Evolutionary conservation across 2,797 vertebrate genomes (phyloP).

Genomic region (Ataeniobius toweri): DNA sequence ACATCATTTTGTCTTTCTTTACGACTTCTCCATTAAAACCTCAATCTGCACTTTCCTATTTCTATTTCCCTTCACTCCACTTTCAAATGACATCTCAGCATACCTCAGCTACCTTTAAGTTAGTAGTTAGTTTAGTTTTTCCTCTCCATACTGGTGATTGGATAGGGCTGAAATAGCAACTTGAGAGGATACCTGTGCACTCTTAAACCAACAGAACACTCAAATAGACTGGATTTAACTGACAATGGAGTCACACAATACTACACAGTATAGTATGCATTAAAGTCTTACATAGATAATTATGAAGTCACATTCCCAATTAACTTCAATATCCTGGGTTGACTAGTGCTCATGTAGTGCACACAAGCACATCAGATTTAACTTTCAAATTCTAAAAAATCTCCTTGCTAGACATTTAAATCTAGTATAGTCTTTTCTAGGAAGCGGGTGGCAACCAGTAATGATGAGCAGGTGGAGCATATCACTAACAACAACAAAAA

Average conservation of each 20-base stretch:
- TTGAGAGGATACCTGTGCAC: slow-evolving; percentile 9
- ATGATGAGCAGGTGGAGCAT: too few relatives aligned
- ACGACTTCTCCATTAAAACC: not conserved
- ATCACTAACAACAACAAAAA: too few relatives aligned
- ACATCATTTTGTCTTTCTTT: not conserved
- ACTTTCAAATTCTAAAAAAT: not conserved
- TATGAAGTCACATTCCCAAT: slow-evolving; percentile 15
- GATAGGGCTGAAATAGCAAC: slow-evolving; percentile 33
- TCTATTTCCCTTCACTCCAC: slow-evolving; percentile 13
- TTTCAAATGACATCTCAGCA: slow-evolving; percentile 46
- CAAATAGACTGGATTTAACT: not conserved
- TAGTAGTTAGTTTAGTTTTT: not conserved
- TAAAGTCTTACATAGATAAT: slow-evolving; percentile 23
- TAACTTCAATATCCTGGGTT: slow-evolving; percentile 58
- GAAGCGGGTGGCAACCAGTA: too few relatives aligned
- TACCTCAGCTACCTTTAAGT: slow-evolving; percentile 41
- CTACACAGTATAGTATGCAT: not conserved
- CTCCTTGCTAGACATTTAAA: too few relatives aligned
- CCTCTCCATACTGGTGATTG: slow-evolving; percentile 30
- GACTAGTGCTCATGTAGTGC: slow-evolving; percentile 32
- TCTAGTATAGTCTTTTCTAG: too few relatives aligned
- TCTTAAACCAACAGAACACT: not conserved
- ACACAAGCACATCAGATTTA: not conserved
- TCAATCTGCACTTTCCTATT: not conserved
- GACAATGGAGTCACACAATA: not conserved